Evolutionary conservation across 2,888 invertebrate genomes (phyloP).

Genomic region (Maniola hyperantus): DNA sequence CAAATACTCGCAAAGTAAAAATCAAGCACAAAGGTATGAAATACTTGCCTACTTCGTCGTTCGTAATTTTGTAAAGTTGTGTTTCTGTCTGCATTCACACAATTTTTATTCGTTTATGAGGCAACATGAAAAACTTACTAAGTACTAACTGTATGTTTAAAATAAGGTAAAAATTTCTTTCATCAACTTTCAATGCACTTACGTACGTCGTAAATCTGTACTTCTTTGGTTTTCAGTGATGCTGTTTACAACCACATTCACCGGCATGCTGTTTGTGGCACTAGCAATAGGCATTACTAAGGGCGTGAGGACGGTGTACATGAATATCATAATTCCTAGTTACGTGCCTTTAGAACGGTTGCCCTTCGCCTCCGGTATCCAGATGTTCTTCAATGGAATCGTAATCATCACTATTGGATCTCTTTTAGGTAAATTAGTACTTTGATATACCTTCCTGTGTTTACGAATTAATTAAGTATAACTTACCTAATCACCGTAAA

Average conservation of each 20-base stretch:
- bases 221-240: constrained; percentile 62
- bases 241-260: constrained; percentile 70
- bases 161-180: background rate
- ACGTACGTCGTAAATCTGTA: too few species aligned
- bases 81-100: too few species aligned
- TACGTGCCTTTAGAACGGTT: constrained; percentile 86
- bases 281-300: constrained; percentile 85
- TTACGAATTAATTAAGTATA: background rate
- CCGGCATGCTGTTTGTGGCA: constrained; percentile 76
- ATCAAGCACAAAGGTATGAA: too few species aligned
- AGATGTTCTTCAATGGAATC: constrained; percentile 86
- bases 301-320: constrained; percentile 87
- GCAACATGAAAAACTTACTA: too few species aligned
- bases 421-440: constrained; percentile 77
- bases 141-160: too few species aligned
- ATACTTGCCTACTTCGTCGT: too few species aligned
- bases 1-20: too few species aligned
- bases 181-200: background rate
- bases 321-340: constrained; percentile 86
- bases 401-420: constrained; percentile 84
- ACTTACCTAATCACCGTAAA: background rate
- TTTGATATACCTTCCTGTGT: background rate
- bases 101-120: too few species aligned
- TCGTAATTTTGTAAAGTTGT: too few species aligned
- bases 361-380: constrained; percentile 86